A percentile compares a stretch with the other conserved stretches of the same genome.
phyloP scores from a whole-genome alignment of 2,888 invertebrate genomes.

The Glomeris marginata region DNA sequence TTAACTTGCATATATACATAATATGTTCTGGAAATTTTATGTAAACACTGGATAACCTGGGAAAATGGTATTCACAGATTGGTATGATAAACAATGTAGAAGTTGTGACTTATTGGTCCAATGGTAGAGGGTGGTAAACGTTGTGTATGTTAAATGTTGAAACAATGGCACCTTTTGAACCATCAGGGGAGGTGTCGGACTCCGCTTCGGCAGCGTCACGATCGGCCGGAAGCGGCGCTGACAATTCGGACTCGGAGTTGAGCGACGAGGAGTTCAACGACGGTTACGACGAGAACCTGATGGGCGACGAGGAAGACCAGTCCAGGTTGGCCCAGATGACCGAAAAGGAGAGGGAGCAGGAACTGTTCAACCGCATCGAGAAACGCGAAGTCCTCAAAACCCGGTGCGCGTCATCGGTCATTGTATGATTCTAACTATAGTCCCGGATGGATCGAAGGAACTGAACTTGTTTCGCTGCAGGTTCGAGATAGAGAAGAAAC shows the following conservation, averaged over 20 bases:
- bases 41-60: too few species aligned
- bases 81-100: too few species aligned
- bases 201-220: slow-evolving; percentile 15
- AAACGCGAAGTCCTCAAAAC: slow-evolving; percentile 85
- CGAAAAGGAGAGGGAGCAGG: slow-evolving; percentile 92
- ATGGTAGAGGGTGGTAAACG: too few species aligned
- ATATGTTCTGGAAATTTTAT: too few species aligned
- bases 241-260: slow-evolving; percentile 25
- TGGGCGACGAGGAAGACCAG: slow-evolving; percentile 93
- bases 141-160: too few species aligned
- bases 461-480: slow-evolving; percentile 28
- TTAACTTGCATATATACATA: too few species aligned
- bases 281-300: slow-evolving; percentile 90
- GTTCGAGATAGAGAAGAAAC: slow-evolving; percentile 90
- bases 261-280: slow-evolving; percentile 78
- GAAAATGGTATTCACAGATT: too few species aligned
- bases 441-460: neutral
- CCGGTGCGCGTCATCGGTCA: slow-evolving; percentile 35
- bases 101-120: too few species aligned
- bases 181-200: slow-evolving; percentile 63
- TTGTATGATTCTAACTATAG: slow-evolving; percentile 1
- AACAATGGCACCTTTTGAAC: slow-evolving; percentile 1
- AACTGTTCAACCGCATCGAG: slow-evolving; percentile 91
- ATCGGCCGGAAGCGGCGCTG: slow-evolving; percentile 18
- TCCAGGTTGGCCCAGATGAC: slow-evolving; percentile 79